These are phyloP conservation scores for Solenopsis invicta DNA, from an alignment of 1,140 invertebrate species.

Conservation along the genomic window DNA sequence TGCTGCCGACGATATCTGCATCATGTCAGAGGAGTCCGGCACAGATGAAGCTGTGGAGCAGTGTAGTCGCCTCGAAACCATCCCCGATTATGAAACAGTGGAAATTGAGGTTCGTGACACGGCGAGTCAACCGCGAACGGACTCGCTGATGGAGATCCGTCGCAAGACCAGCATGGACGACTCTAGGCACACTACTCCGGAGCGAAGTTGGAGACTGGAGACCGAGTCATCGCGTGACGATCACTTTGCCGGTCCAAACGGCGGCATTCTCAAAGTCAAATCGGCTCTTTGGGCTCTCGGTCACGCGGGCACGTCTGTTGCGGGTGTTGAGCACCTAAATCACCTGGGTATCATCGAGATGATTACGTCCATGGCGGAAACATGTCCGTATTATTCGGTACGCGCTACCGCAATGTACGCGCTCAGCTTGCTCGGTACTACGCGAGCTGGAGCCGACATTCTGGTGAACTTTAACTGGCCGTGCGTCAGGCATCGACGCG, in stretches of 20 bases:
- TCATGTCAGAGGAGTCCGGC: conserved; percentile 76
- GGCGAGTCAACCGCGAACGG: conserved; percentile 72
- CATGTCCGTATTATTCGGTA: conserved; percentile 94
- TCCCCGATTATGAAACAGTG: conserved; percentile 82
- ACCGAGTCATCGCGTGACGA: conserved; percentile 72
- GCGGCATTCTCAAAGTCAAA: conserved; percentile 93
- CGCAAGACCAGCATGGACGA: conserved; percentile 84
- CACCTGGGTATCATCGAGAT: conserved; percentile 88
- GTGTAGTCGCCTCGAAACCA: conserved; percentile 82
- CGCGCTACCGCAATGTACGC: conserved; percentile 96
- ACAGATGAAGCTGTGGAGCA: conserved; percentile 76
- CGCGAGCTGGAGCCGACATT: conserved; percentile 92
- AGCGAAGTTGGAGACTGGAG: conserved; percentile 81
- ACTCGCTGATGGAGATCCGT: conserved; percentile 77
- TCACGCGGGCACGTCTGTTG: conserved; percentile 92
- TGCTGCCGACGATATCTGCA: conserved; percentile 75
- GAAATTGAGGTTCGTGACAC: conserved; percentile 78
- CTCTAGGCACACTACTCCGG: conserved; percentile 82
- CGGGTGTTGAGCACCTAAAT: conserved; percentile 91
- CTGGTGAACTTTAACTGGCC: conserved; percentile 93
- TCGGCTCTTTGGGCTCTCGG: conserved; percentile 96
- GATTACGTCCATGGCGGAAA: conserved; percentile 91
- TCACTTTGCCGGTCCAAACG: conserved; percentile 64
- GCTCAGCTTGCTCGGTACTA: conserved; percentile 94
- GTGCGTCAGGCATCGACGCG: conserved; percentile 92